Conservation (phyloP, 2,797 vertebrate species). For the Melanogrammus aeglefinus region DNA sequence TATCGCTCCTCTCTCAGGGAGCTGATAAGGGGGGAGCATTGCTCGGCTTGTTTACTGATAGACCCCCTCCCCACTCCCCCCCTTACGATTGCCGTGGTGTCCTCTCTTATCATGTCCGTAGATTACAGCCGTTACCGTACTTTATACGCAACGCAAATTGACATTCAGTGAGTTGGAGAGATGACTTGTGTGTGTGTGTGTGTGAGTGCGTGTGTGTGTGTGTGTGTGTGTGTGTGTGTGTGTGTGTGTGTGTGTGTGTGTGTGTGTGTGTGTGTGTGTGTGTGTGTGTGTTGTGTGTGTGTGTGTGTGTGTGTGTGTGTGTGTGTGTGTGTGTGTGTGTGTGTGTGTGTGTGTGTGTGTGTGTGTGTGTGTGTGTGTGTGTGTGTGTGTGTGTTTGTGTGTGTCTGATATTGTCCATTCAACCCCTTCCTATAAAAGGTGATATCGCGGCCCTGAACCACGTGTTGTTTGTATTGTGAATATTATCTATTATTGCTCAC, state of each 20-base stretch:
- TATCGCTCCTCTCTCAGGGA: too few species aligned
- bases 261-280: neutral
- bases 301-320: neutral
- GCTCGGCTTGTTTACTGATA: too few species aligned
- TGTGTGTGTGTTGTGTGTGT: conserved; percentile 1
- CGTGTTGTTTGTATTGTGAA: neutral
- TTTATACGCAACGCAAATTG: too few species aligned
- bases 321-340: neutral
- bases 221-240: neutral
- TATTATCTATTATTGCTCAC: neutral
- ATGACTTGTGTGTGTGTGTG: neutral
- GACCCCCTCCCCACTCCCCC: too few species aligned
- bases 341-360: neutral
- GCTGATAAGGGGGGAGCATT: too few species aligned
- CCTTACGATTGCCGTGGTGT: too few species aligned
- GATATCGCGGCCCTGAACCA: neutral
- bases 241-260: neutral
- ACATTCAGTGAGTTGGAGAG: too few species aligned
- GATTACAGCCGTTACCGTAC: too few species aligned
- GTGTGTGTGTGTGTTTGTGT: conserved; percentile 1
- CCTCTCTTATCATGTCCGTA: too few species aligned
- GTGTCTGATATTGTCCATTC: neutral
- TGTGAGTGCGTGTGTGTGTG: neutral
- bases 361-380: neutral
- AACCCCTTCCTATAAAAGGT: neutral